phyloP scores from a whole-genome alignment of 2,797 vertebrate species.

The Phyllotis vaccarum region DNA sequence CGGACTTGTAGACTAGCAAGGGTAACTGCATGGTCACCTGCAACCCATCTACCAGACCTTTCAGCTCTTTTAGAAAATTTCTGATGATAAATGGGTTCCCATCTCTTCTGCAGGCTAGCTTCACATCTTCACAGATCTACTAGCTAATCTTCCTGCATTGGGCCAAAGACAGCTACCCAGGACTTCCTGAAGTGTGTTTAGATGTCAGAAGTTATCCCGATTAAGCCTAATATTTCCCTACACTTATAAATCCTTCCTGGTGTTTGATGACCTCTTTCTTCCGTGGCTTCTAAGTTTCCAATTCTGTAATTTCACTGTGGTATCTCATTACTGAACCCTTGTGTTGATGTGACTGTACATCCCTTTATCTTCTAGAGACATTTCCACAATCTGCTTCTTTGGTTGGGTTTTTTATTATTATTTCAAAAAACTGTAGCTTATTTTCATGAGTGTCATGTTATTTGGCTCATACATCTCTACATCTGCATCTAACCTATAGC shows the following conservation, averaged over 20 bases:
- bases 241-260: not conserved
- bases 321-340: not conserved
- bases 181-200: not conserved
- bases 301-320: not conserved
- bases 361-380: not conserved
- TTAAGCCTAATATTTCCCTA: not conserved
- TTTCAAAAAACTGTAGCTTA: not conserved
- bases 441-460: not conserved
- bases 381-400: not conserved
- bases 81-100: not conserved
- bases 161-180: not conserved
- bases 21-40: not conserved
- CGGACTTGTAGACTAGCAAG: not conserved
- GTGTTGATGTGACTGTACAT: not conserved
- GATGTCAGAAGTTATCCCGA: not conserved
- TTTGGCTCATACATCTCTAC: not conserved
- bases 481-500: not conserved
- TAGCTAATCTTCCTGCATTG: not conserved
- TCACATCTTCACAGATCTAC: conserved; percentile 3
- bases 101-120: not conserved
- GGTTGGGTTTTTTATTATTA: not conserved
- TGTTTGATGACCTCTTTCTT: conserved; percentile 16
- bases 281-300: not conserved
- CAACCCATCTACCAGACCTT: not conserved
- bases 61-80: not conserved